Base-by-base conservation (phyloP, 2,888 invertebrate species). In the Diarsia dahlii region DNA sequence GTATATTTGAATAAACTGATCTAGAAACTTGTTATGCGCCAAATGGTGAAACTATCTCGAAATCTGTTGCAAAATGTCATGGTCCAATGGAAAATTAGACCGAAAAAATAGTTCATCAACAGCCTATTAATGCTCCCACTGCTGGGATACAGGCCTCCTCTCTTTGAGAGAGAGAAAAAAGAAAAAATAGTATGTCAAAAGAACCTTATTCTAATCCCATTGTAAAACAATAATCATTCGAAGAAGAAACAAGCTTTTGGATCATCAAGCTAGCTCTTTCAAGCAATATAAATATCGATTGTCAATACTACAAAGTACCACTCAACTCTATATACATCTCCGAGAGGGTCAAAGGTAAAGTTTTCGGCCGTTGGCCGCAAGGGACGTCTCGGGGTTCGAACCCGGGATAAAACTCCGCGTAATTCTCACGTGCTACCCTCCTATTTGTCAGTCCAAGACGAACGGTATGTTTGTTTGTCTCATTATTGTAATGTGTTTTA, bases 321-420 rank as follows among this genome's bases (percentile, higher is more conserved):
- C 52, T 23, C 91, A 90, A 69, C 95, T 94, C 94, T 90, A 87
- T 92, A 89, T 77, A 91, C 71, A 89, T 92, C 81, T 78, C 63
- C 78, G 2, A 77, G 85, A 94, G 95, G 95, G 96, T 96, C 96
- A 95, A 92, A 94, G 93, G 90, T 92, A 92, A 95, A 95, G 93
- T 95, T 96, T 95, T 95, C 93, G 96, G 95, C 94, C 95, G 93
- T 88, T 92, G 92, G 93, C 87, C 91, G 80, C 96, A 94, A 93
- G 87, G 85, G 95, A 88, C 90, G 79, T 88, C 89, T 89, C 88
- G 90, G 91, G 93, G 92, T 92, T 92, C 92, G 91, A 91, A 90
- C 90, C 92, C 92, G 88, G 95, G 95, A 95, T 96, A 96, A 96
- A 96, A 96, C 95, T 96, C 93, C 92, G 92, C 91, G 96, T 95